These are phyloP conservation scores for Cerceris rybyensis DNA, from an alignment of 2,888 invertebrate genomes.

Conservation along the genomic window DNA sequence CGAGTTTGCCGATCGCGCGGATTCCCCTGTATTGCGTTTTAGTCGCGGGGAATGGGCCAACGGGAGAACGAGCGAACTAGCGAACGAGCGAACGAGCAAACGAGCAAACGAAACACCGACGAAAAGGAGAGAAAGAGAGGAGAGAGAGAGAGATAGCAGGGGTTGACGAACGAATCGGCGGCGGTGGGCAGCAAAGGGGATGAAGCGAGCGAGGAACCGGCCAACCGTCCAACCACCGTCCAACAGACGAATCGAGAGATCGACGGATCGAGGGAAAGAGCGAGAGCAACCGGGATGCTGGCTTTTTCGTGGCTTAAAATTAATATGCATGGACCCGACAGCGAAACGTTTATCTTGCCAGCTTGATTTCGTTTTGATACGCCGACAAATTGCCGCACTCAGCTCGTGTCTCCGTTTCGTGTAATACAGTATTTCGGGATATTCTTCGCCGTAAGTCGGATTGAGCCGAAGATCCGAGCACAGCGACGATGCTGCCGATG, in stretches of 20 bases:
- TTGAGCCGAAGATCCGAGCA: no score
- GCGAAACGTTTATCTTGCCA: slow-evolving; percentile 80
- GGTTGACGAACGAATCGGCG: no score
- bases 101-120: not conserved
- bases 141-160: not conserved
- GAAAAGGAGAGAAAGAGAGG: slow-evolving; percentile 10
- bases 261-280: slow-evolving; percentile 1
- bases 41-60: slow-evolving; percentile 17
- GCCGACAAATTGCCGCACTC: slow-evolving; percentile 76
- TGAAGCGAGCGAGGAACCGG: no score
- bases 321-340: slow-evolving; percentile 80
- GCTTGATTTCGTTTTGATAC: slow-evolving; percentile 81
- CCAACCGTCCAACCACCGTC: not conserved
- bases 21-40: slow-evolving; percentile 68
- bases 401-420: slow-evolving; percentile 49
- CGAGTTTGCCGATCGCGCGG: slow-evolving; percentile 63
- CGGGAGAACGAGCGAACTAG: not conserved
- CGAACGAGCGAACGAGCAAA: not conserved
- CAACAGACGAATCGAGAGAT: slow-evolving; percentile 6
- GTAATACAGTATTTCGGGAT: slow-evolving; percentile 41
- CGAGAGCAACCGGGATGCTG: slow-evolving; percentile 53
- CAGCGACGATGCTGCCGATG: no score
- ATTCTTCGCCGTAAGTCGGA: not conserved
- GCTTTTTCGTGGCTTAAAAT: slow-evolving; percentile 81
- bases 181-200: no score